These are phyloP conservation scores for Gisinianus flammeolus DNA, from an alignment of 2,888 invertebrate genomes.

Conservation along the genomic window DNA sequence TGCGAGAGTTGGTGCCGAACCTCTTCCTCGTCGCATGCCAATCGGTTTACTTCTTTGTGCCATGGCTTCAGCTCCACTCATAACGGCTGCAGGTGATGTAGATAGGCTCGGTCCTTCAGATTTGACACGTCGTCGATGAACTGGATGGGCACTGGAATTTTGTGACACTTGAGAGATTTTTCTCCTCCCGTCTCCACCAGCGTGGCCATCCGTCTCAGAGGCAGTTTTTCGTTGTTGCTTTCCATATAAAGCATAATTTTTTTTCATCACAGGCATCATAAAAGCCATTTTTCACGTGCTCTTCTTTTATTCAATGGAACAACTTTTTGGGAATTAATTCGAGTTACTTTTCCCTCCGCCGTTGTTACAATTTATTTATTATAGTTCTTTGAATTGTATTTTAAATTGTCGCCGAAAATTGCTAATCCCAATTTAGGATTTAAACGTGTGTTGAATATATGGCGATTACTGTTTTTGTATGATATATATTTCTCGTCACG, in stretches of 20 bases:
- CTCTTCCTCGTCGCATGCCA: conserved; percentile 50
- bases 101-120: conserved; percentile 55
- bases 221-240: conserved; percentile 47
- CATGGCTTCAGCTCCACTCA: conserved; percentile 33
- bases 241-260: conserved; percentile 52
- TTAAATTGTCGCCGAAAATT: too few species aligned
- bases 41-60: conserved; percentile 40
- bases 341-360: conserved; percentile 25
- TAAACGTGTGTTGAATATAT: too few species aligned
- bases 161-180: conserved; percentile 32
- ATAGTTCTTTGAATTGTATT: too few species aligned
- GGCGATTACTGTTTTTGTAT: too few species aligned
- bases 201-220: conserved; percentile 42
- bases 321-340: not conserved
- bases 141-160: not conserved
- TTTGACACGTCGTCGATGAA: conserved; percentile 41
- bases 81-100: conserved; percentile 51
- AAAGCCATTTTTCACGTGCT: conserved; percentile 50
- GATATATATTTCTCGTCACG: too few species aligned
- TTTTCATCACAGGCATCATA: conserved; percentile 57
- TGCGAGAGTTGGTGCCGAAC: conserved; percentile 53
- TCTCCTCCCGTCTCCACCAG: conserved; percentile 39
- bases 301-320: not conserved
- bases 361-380: conserved; percentile 25
- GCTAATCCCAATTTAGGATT: too few species aligned